These are phyloP conservation scores for Drosophila prolongata DNA, from an alignment of 2,888 invertebrate species.

Conservation along the genomic window DNA sequence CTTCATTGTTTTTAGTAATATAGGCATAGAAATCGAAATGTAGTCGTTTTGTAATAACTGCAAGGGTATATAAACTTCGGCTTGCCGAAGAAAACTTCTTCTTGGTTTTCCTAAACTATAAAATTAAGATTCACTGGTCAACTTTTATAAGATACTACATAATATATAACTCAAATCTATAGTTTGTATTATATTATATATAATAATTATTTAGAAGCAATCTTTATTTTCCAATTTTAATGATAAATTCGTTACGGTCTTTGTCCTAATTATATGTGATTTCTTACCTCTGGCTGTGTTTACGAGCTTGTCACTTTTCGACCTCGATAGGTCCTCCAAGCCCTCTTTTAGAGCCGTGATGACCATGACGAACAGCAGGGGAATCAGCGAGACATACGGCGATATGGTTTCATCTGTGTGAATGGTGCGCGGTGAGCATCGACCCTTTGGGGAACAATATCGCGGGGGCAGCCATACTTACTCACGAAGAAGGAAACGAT, in stretches of 20 bases:
- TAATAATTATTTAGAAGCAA: no score
- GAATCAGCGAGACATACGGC: constrained; percentile 90
- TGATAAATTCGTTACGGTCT: no score
- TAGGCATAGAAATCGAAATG: no score
- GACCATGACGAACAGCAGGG: constrained; percentile 90
- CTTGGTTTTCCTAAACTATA: no score
- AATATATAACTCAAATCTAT: no score
- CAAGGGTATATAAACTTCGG: no score
- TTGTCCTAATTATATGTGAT: neutral
- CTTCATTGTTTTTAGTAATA: no score
- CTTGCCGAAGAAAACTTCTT: no score
- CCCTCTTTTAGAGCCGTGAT: constrained; percentile 93
- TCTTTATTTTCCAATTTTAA: neutral
- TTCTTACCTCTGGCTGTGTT: constrained; percentile 88
- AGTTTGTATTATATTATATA: no score
- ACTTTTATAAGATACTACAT: no score
- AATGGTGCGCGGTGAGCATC: neutral
- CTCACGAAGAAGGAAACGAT: constrained; percentile 89
- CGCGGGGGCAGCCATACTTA: constrained; percentile 78
- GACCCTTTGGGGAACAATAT: neutral
- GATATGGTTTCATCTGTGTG: constrained; percentile 89
- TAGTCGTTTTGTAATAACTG: no score
- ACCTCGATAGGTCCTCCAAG: constrained; percentile 92
- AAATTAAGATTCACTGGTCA: no score
- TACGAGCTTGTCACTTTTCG: constrained; percentile 89